Conservation (phyloP, 2,888 invertebrate species). For the Pecten maximus region DNA sequence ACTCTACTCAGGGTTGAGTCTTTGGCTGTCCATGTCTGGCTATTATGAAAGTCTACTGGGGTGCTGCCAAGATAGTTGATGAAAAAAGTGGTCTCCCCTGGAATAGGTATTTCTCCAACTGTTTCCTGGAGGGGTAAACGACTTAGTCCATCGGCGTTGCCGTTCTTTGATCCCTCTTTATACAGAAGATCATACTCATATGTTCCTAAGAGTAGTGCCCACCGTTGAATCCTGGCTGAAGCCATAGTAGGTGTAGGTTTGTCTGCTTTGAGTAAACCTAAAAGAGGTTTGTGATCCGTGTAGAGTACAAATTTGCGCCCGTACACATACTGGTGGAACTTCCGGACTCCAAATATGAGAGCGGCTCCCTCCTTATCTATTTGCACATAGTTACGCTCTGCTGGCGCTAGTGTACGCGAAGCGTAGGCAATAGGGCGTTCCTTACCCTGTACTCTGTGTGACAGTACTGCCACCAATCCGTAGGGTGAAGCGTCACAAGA, state of each 20-base stretch:
- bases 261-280: slow-evolving; percentile 43
- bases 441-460: slow-evolving; percentile 51
- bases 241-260: slow-evolving; percentile 50
- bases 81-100: slow-evolving; percentile 45
- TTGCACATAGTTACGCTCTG: slow-evolving; percentile 62
- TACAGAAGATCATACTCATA: slow-evolving; percentile 53
- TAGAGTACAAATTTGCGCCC: background rate
- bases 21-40: slow-evolving; percentile 39
- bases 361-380: slow-evolving; percentile 66
- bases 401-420: slow-evolving; percentile 51
- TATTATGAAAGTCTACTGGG: slow-evolving; percentile 38
- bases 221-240: slow-evolving; percentile 50
- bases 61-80: slow-evolving; percentile 42
- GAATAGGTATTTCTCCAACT: slow-evolving; percentile 36
- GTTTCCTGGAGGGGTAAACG: slow-evolving; percentile 1
- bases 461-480: slow-evolving; percentile 77
- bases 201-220: slow-evolving; percentile 50
- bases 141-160: slow-evolving; percentile 49
- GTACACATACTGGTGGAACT: slow-evolving; percentile 61
- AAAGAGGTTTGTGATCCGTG: slow-evolving; percentile 54
- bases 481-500: slow-evolving; percentile 80
- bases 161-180: slow-evolving; percentile 37
- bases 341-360: slow-evolving; percentile 59
- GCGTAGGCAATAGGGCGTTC: slow-evolving; percentile 50
- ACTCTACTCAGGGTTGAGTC: no score